Evolutionary conservation across 1,140 invertebrate genomes (phyloP).

Genomic region (Drosophila orosa): DNA sequence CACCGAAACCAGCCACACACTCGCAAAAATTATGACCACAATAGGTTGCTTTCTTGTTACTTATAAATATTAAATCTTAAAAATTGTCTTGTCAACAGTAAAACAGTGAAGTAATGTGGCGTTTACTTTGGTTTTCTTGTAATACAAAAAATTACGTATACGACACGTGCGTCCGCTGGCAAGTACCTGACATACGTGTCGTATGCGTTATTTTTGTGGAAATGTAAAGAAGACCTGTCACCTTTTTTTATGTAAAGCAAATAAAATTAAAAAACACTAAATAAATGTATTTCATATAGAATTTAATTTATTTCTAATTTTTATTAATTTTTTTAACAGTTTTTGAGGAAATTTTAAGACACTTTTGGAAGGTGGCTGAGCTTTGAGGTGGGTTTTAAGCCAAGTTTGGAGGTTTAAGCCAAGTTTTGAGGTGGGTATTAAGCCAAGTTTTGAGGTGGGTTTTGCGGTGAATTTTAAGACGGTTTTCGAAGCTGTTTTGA

Average conservation of each 20-base stretch:
- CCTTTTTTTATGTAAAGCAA: background rate
- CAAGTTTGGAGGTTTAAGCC: no score
- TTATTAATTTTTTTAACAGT: background rate
- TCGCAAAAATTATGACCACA: constrained; percentile 3
- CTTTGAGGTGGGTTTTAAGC: no score
- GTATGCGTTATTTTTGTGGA: constrained; percentile 1
- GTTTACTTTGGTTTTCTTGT: background rate
- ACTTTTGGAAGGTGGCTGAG: no score
- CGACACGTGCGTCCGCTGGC: constrained; percentile 19
- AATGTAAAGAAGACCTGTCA: background rate
- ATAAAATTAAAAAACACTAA: background rate
- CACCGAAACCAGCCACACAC: background rate
- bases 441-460: no score
- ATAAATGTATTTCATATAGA: no score
- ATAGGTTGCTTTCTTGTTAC: background rate
- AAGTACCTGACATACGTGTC: constrained; percentile 6
- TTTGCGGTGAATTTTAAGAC: background rate
- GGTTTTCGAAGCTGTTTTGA: background rate
- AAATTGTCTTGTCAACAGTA: background rate
- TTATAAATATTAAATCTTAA: constrained; percentile 5
- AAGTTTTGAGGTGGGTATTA: no score
- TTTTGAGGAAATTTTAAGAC: background rate
- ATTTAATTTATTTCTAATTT: background rate
- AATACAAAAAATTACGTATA: constrained; percentile 15
- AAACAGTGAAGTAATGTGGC: background rate